Base-by-base conservation (phyloP, 1,140 invertebrate genomes). In the Microplitis demolitor region DNA sequence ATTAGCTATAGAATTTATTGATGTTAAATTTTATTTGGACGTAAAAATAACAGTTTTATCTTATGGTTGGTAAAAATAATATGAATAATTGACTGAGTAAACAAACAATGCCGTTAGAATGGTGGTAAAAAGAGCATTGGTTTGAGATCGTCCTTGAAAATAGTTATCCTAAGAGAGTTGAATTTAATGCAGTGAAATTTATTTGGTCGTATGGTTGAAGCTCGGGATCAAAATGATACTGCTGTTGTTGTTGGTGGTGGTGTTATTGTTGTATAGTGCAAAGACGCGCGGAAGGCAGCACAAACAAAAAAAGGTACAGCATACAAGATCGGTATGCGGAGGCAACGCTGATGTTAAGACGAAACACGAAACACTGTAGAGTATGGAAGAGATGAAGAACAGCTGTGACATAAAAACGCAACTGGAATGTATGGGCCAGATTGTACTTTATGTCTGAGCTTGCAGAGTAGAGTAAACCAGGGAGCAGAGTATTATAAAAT, bases 401-500 rank as follows among this genome's bases (percentile, higher is more conserved):
- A 70, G 73, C 62, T 70, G 73, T 60, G 67, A 74, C 54, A 71
- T 74, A 74, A 74, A 71, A 74, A 66, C 54, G 62, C 64, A 71
- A 53, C 73, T 74, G 63, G 62, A 74, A 74, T 74, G 73, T 58
- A 74, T 53, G 66, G 62, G 62, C 16, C 61, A 53, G 31, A 39
- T 37, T 13, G 11, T 51, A 54, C 6, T 45, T 11, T 11, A 45
- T 11, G 39, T 73, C 71, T 63, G 71, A 73, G 72, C 67, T 73
- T 73, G 72, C 72, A 69, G 51, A 54, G n/a, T 1, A 54, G 53
- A 24, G n/a, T 54, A 54, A 54, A 54, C 5, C 13, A 54, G 53
- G 3, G 16, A 54, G n/a, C 13, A n/a, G 53, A 14, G 16, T 54
- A 54, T 14, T 24, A 13, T 8, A 54, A 54, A 13, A n/a, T 14